Percentiles rank a stretch among this genome's conserved stretches.
Conservation (phyloP, 2,113 vertebrate species). For the Mus musculus region DNA sequence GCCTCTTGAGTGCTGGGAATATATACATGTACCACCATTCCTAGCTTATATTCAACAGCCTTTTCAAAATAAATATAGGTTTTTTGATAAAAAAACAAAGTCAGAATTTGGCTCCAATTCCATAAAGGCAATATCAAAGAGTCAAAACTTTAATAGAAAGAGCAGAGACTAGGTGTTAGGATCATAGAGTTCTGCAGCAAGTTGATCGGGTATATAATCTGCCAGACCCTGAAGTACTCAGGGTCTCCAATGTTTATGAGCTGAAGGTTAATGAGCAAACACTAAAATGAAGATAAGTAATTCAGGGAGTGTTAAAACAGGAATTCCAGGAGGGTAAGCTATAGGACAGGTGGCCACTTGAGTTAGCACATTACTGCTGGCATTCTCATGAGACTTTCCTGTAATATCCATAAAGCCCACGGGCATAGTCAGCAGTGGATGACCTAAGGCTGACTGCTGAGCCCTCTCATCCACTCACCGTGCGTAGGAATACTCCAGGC, state of each 20-base stretch:
- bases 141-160: conserved; percentile 34
- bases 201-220: conserved; percentile 16
- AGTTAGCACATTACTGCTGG: background rate
- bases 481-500: conserved; percentile 93
- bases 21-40: background rate
- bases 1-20: background rate
- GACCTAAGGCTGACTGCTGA: background rate
- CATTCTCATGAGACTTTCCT: background rate
- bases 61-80: conserved; percentile 46
- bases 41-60: background rate
- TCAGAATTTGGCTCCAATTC: conserved; percentile 20
- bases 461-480: conserved; percentile 86
- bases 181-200: background rate
- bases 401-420: background rate
- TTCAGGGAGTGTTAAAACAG: background rate
- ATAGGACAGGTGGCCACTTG: background rate
- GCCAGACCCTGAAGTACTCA: background rate
- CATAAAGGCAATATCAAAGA: conserved; percentile 36
- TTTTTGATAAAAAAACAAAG: conserved; percentile 44
- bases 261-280: conserved; percentile 3
- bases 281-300: conserved; percentile 38
- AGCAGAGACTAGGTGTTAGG: background rate
- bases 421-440: background rate
- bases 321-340: background rate
- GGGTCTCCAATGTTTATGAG: background rate